Conservation (phyloP, 2,888 invertebrate genomes). For the Agonum fuliginosum region DNA sequence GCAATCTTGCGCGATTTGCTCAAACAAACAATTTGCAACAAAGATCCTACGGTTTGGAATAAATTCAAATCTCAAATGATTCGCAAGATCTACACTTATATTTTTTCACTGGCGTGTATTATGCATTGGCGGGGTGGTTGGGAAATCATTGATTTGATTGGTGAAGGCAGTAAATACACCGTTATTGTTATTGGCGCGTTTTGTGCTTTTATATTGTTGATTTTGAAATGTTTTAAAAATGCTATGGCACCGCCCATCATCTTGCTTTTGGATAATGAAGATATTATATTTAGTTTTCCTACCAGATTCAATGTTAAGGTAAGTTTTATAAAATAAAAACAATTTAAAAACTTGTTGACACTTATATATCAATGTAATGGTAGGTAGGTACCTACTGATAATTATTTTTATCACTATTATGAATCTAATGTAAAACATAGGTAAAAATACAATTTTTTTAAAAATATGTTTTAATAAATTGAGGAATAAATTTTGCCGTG, state of each 20-base stretch:
- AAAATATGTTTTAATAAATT: too few relatives aligned
- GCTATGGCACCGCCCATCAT: slow-evolving; percentile 78
- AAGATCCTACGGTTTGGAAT: background rate
- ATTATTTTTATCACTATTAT: too few relatives aligned
- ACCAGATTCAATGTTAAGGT: slow-evolving; percentile 75
- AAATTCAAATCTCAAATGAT: slow-evolving; percentile 61
- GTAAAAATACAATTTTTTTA: too few relatives aligned
- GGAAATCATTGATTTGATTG: slow-evolving; percentile 69
- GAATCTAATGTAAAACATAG: too few relatives aligned
- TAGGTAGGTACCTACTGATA: too few relatives aligned
- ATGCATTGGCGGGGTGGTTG: slow-evolving; percentile 76
- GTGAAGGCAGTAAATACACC: slow-evolving; percentile 36
- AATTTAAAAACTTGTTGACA: too few relatives aligned
- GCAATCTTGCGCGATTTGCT: slow-evolving; percentile 74
- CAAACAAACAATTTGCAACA: slow-evolving; percentile 61
- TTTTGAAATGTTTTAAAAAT: slow-evolving; percentile 74
- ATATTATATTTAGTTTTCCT: slow-evolving; percentile 76
- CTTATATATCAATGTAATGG: too few relatives aligned
- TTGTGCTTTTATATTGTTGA: slow-evolving; percentile 63
- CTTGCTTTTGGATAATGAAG: slow-evolving; percentile 76
- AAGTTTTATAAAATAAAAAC: too few relatives aligned
- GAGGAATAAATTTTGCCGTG: too few relatives aligned
- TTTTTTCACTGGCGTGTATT: slow-evolving; percentile 74
- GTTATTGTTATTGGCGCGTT: slow-evolving; percentile 61
- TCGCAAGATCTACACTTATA: slow-evolving; percentile 72